phyloP scores from a whole-genome alignment of 35 echinoderm and acorn worm species.

The Hemicentrotus pulcherrimus region DNA sequence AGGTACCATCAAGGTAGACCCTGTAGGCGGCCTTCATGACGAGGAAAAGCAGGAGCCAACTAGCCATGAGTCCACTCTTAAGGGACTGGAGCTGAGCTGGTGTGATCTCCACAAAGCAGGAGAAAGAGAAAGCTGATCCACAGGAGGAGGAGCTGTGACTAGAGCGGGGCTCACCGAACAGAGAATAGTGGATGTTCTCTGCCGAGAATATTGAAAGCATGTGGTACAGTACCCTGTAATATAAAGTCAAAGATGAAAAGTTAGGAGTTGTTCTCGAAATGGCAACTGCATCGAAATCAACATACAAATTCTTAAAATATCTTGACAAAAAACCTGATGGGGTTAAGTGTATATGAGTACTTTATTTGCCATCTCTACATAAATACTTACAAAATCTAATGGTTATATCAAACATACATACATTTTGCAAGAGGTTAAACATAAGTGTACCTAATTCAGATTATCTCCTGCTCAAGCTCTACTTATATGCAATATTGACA shows the following conservation, averaged over 20 bases:
- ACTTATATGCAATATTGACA: too few relatives aligned
- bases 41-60: slow-evolving; percentile 67
- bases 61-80: slow-evolving; percentile 61
- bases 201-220: slow-evolving; percentile 71
- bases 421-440: too few relatives aligned
- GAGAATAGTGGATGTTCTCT: slow-evolving; percentile 80
- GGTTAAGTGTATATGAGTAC: too few relatives aligned
- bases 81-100: slow-evolving; percentile 68
- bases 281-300: too few relatives aligned
- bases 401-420: too few relatives aligned
- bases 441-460: too few relatives aligned
- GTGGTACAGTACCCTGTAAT: slow-evolving; percentile 68
- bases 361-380: too few relatives aligned
- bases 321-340: too few relatives aligned
- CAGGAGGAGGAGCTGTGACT: neutral
- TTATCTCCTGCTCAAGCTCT: too few relatives aligned
- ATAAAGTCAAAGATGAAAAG: neutral
- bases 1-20: slow-evolving; percentile 65
- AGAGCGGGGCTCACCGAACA: slow-evolving; percentile 41
- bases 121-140: slow-evolving; percentile 73
- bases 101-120: slow-evolving; percentile 73
- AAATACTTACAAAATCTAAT: too few relatives aligned
- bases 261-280: neutral
- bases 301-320: too few relatives aligned
- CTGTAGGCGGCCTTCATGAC: slow-evolving; percentile 72